A percentile compares a stretch with the other conserved stretches of the same genome.
These are phyloP conservation scores for Pipistrellus pygmaeus DNA, from an alignment of 2,797 vertebrate species.

Conservation along the genomic window DNA sequence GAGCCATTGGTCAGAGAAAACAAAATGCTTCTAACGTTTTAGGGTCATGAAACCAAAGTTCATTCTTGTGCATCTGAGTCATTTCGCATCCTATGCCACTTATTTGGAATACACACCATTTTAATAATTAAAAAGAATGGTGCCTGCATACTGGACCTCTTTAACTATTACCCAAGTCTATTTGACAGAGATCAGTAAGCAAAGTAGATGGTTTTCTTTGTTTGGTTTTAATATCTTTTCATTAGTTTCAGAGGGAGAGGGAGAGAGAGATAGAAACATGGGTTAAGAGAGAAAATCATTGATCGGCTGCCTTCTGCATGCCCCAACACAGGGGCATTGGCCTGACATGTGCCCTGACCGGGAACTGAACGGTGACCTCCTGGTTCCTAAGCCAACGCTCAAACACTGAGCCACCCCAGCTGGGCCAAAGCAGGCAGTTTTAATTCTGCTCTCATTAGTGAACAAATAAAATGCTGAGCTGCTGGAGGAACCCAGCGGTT, in stretches of 20 bases:
- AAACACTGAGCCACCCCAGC: too few species aligned
- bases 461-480: conserved; percentile 48
- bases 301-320: too few species aligned
- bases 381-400: too few species aligned
- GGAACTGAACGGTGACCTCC: too few species aligned
- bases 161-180: conserved; percentile 40
- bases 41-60: conserved; percentile 72
- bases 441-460: conserved; percentile 43
- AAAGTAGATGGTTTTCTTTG: background rate
- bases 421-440: background rate
- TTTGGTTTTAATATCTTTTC: too few species aligned
- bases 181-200: conserved; percentile 39
- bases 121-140: conserved; percentile 75
- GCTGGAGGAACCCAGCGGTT: conserved; percentile 21
- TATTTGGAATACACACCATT: conserved; percentile 62
- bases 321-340: too few species aligned
- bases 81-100: conserved; percentile 42
- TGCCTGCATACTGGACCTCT: conserved; percentile 17
- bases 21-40: conserved; percentile 68
- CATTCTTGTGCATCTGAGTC: conserved; percentile 72
- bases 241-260: too few species aligned
- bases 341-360: too few species aligned
- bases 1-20: conserved; percentile 69
- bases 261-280: too few species aligned
- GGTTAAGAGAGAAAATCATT: too few species aligned